A percentile compares a stretch with the other conserved stretches of the same genome.
Evolutionary conservation across 2,113 vertebrate species (phyloP).

Genomic region (Boulengeromyrus knoepffleri): DNA sequence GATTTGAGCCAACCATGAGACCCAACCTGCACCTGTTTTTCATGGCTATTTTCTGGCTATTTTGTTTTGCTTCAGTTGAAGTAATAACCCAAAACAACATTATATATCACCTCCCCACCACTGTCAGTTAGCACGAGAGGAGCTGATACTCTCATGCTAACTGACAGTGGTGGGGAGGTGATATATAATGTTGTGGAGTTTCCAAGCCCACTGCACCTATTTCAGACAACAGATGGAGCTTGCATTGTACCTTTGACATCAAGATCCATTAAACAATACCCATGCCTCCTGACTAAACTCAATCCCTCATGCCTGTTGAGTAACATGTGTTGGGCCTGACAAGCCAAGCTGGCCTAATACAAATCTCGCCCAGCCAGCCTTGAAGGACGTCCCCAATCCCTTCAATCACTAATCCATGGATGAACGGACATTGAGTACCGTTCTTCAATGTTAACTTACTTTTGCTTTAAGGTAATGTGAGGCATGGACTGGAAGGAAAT

Average conservation of each 20-base stretch:
- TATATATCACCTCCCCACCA: not conserved
- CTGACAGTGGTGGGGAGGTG: not conserved
- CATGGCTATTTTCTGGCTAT: not conserved
- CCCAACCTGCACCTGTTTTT: not conserved
- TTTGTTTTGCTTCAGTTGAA: not conserved
- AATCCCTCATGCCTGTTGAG: not conserved
- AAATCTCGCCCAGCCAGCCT: not conserved
- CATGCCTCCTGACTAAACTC: not conserved
- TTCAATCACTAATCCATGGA: constrained; percentile 5
- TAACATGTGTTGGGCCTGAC: not conserved
- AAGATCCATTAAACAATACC: not conserved
- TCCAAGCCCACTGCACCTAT: not conserved
- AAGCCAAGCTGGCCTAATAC: not conserved
- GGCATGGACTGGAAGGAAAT: constrained; percentile 26
- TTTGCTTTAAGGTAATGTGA: constrained; percentile 35
- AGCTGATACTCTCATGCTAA: not conserved
- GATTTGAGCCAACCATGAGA: not conserved
- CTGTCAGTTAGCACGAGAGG: not conserved
- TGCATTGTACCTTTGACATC: not conserved
- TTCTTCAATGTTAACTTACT: constrained; percentile 35
- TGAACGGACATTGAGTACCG: constrained; percentile 44
- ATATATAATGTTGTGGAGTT: not conserved
- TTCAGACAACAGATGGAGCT: not conserved
- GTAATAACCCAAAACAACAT: not conserved
- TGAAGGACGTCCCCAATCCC: not conserved